Percentiles rank a stretch among this genome's conserved stretches.
phyloP scores from a whole-genome alignment of 2,888 invertebrate species.

The Caenorhabditis panamensis region DNA sequence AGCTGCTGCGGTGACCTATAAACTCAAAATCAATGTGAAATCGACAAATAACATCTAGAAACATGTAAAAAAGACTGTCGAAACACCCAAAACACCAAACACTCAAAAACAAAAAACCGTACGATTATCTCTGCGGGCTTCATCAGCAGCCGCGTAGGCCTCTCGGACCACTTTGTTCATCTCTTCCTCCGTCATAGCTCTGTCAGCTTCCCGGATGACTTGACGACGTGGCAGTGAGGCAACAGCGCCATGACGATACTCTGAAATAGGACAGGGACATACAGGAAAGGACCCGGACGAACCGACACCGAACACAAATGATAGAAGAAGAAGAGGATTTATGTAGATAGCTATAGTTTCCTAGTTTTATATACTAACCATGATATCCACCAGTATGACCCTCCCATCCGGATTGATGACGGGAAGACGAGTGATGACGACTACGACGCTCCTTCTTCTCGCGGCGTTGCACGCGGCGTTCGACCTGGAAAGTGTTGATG shows the following conservation, averaged over 20 bases:
- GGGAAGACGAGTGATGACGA: constrained; percentile 69
- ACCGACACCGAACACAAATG: neutral
- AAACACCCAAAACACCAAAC: neutral
- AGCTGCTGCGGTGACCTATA: constrained; percentile 75
- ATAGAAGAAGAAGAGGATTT: neutral
- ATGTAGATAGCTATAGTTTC: neutral
- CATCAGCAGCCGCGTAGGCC: constrained; percentile 74
- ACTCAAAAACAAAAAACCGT: constrained; percentile 35
- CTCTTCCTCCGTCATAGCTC: constrained; percentile 73
- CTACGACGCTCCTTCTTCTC: constrained; percentile 70
- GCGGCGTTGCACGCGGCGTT: constrained; percentile 78
- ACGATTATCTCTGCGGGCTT: constrained; percentile 66
- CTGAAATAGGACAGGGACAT: constrained; percentile 42
- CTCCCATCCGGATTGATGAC: constrained; percentile 66
- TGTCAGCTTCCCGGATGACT: constrained; percentile 63
- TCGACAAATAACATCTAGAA: too few relatives aligned
- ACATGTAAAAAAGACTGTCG: neutral
- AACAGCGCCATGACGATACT: constrained; percentile 54
- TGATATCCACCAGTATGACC: constrained; percentile 64
- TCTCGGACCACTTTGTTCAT: constrained; percentile 71
- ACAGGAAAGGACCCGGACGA: constrained; percentile 4
- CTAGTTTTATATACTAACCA: constrained; percentile 22
- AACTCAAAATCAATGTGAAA: too few relatives aligned
- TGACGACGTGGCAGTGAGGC: constrained; percentile 65
- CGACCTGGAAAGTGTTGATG: constrained; percentile 65